Evolutionary conservation across 2,113 vertebrate genomes (phyloP).

Genomic region (Ochotona curzoniae): DNA sequence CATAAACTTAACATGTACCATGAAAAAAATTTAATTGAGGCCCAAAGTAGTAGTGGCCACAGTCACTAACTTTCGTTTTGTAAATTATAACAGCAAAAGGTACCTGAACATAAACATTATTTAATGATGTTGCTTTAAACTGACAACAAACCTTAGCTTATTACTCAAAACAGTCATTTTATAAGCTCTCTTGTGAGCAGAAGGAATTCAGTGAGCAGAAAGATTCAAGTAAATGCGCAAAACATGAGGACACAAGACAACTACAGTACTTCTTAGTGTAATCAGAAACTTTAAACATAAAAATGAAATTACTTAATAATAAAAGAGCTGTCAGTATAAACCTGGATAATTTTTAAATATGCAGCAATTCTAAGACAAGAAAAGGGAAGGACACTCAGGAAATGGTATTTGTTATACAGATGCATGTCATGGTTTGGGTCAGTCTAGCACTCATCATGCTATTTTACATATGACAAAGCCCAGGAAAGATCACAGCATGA

Average conservation of each 20-base stretch:
- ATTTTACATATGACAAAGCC: neutral
- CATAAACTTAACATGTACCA: conserved; percentile 32
- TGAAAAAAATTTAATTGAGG: conserved; percentile 29
- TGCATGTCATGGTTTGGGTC: neutral
- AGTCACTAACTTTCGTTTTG: conserved; percentile 5
- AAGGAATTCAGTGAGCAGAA: conserved; percentile 11
- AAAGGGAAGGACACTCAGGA: neutral
- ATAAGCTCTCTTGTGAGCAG: neutral
- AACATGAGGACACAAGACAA: conserved; percentile 15
- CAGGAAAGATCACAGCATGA: neutral
- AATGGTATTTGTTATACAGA: neutral
- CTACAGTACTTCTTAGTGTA: neutral
- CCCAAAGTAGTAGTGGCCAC: neutral
- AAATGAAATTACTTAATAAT: neutral
- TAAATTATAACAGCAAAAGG: neutral
- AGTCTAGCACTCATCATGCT: neutral
- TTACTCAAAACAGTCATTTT: conserved; percentile 35
- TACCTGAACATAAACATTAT: neutral
- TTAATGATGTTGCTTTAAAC: conserved; percentile 57
- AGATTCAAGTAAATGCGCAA: conserved; percentile 1
- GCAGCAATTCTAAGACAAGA: conserved; percentile 17
- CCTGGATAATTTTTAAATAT: neutral
- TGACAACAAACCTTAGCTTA: conserved; percentile 40
- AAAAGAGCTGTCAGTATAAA: neutral
- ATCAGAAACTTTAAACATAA: conserved; percentile 28